phyloP scores from a whole-genome alignment of 2,113 vertebrate genomes.

The Ciconia stormi region DNA sequence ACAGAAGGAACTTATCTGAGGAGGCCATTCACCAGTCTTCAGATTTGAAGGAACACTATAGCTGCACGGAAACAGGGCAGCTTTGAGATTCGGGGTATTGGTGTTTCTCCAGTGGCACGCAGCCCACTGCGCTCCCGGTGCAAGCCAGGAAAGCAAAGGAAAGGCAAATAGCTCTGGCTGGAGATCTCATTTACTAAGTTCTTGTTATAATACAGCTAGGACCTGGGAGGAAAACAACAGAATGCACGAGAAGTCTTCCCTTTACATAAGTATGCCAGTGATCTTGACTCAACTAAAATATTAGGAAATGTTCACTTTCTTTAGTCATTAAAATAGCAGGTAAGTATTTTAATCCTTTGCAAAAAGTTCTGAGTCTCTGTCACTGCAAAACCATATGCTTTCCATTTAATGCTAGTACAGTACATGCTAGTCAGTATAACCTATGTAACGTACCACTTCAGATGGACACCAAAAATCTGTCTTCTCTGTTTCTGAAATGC shows the following conservation, averaged over 20 bases:
- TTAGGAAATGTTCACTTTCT: not conserved
- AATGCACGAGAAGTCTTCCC: not conserved
- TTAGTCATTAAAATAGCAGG: not conserved
- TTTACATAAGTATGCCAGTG: not conserved
- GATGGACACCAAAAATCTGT: not conserved
- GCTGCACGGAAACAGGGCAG: not conserved
- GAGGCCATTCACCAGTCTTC: not conserved
- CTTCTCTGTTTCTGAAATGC: not conserved
- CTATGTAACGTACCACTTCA: not conserved
- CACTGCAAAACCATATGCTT: not conserved
- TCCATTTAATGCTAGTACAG: not conserved
- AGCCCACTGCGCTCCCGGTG: not conserved
- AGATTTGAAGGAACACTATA: not conserved
- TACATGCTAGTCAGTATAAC: not conserved
- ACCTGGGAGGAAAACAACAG: not conserved
- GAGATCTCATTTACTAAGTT: not conserved
- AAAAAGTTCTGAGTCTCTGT: not conserved
- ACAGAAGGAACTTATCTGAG: constrained; percentile 2
- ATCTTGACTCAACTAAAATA: not conserved
- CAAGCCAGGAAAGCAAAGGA: not conserved
- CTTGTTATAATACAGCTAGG: not conserved
- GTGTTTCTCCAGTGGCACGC: not conserved
- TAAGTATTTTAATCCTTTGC: not conserved
- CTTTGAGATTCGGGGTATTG: not conserved
- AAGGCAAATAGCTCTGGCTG: not conserved